A percentile compares a stretch with the other conserved stretches of the same genome.
Conservation (phyloP, 1,140 invertebrate species). For the Musca vetustissima region DNA sequence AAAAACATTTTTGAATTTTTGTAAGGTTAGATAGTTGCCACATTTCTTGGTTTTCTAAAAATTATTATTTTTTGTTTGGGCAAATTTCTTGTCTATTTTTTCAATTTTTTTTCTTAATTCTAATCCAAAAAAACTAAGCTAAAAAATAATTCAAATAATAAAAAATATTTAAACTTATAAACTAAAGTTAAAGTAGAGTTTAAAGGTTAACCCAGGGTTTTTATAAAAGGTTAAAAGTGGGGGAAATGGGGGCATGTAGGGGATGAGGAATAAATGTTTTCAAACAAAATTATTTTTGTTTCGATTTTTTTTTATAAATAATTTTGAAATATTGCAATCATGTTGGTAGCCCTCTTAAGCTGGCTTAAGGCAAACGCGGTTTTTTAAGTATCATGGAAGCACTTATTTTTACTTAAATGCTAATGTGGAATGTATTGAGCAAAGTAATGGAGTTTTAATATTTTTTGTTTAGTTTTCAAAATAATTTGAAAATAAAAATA, state of each 20-base stretch:
- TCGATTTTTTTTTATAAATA: not conserved
- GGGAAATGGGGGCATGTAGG: not conserved
- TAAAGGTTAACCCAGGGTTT: slow-evolving; percentile 16
- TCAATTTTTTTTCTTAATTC: too few relatives aligned
- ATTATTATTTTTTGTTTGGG: not conserved
- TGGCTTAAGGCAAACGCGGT: not conserved
- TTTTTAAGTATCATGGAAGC: slow-evolving; percentile 2
- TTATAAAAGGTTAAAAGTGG: not conserved
- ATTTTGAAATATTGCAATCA: slow-evolving; percentile 22
- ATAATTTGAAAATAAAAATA: too few relatives aligned
- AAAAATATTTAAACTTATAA: not conserved
- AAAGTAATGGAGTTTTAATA: slow-evolving; percentile 6
- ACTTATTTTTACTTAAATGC: not conserved
- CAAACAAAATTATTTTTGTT: not conserved
- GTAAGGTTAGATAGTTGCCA: not conserved
- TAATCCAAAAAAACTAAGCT: too few relatives aligned
- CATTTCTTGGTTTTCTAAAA: slow-evolving; percentile 1
- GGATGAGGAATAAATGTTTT: not conserved
- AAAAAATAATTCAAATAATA: too few relatives aligned
- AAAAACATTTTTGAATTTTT: not conserved
- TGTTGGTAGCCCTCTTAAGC: not conserved
- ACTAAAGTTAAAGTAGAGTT: slow-evolving; percentile 2
- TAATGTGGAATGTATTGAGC: slow-evolving; percentile 16
- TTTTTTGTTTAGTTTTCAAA: not conserved
- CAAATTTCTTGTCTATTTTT: not conserved